Evolutionary conservation across 2,797 vertebrate species (phyloP), one percentile per base, ranked within the genome.

Genomic region (Setipinna tenuifilis): DNA sequence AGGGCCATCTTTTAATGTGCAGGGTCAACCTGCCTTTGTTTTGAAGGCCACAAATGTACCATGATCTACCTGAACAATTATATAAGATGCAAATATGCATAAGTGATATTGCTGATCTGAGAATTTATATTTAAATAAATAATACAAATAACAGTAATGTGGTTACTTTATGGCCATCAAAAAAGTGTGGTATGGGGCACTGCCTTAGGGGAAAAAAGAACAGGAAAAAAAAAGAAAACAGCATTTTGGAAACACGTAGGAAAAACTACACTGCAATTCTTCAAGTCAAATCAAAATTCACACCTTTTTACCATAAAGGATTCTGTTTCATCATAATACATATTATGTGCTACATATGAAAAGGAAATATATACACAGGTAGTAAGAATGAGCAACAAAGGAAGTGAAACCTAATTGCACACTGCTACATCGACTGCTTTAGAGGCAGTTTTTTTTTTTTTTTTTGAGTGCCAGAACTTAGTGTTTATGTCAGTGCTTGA

Each of bases 361-460:
- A 90, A 94, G 89, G 92, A 92, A 94, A 91, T 88, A 93, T 93
- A 93, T 94, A 95, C 95, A 96, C 95, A 96, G 94, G 95, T 96
- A 96, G 95, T 95, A 94, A 92, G 88, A 87, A 90, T 86, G 93
- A 94, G 93, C 93, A 95, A 95, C 93, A 93, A 94, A 92, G 93
- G 92, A 94, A 93, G 92, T 94, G 90, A 90, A 94, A 95, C 97
- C 96, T 98, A 98, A 97, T 98, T 98, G 97, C 97, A 97, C 95
- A 96, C 97, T 98, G 98, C 98, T 99, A 99, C 97, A 99, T 99
- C 91, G 91, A 95, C 96, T 95, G 97, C 97, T 98, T 96, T 95
- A 95, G 96, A 98, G 96, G 97, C 97, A 97, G 96, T 93, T 96
- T 96, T 92, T 94, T 95, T 54, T 94, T 95, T 54, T 41, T 54